Evolutionary conservation across 2,888 invertebrate species (phyloP).

Genomic region (Drosophila paracracens): DNA sequence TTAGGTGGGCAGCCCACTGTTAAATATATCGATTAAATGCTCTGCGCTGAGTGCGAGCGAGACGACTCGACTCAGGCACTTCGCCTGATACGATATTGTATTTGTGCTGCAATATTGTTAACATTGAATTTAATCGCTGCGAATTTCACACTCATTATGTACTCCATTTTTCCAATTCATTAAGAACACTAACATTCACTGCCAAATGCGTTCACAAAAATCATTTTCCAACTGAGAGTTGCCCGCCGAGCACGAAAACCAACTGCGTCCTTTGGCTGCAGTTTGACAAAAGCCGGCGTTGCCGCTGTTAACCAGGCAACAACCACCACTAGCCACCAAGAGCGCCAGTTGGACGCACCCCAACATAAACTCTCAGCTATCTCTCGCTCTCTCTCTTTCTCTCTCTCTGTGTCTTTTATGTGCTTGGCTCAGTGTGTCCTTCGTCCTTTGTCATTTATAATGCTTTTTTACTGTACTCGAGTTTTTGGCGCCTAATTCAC

Average conservation of each 20-base stretch:
- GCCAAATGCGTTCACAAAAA: background rate
- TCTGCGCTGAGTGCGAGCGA: constrained; percentile 41
- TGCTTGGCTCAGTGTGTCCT: background rate
- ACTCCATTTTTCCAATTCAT: background rate
- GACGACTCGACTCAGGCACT: constrained; percentile 31
- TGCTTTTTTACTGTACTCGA: constrained; percentile 54
- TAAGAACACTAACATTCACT: background rate
- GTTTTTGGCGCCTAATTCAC: constrained; percentile 61
- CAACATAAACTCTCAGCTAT: constrained; percentile 5
- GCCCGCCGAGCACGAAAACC: constrained; percentile 12
- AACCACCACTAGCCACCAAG: constrained; percentile 39
- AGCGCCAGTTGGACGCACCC: constrained; percentile 32
- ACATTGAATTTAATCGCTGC: background rate
- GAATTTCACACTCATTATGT: background rate
- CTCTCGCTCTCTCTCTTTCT: constrained; percentile 8
- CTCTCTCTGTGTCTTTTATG: constrained; percentile 4
- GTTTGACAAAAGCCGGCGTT: constrained; percentile 44
- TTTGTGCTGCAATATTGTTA: constrained; percentile 12
- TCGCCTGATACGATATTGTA: constrained; percentile 15
- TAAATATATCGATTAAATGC: constrained; percentile 71
- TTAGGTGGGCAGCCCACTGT: constrained; percentile 62
- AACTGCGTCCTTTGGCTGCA: constrained; percentile 26
- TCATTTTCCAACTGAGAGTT: background rate
- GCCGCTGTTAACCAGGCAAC: constrained; percentile 16
- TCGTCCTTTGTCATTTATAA: constrained; percentile 17